Conservation (phyloP, 1,140 invertebrate species). For the Sarcophaga peregrina region DNA sequence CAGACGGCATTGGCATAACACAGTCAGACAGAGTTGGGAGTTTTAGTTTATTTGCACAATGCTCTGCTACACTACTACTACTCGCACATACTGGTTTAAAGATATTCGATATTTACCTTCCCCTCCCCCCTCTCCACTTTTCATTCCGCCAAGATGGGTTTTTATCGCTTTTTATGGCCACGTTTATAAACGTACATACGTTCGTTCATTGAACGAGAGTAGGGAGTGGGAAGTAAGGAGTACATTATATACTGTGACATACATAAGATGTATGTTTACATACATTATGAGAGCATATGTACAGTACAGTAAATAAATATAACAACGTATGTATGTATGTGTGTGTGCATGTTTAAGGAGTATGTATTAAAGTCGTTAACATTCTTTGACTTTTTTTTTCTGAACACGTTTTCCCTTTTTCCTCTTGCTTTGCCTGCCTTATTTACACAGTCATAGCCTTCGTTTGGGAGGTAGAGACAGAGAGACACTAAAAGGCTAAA, state of each 20-base stretch:
- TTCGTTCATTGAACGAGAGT: too few species aligned
- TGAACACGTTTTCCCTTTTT: background rate
- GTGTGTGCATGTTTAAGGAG: background rate
- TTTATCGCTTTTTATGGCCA: too few species aligned
- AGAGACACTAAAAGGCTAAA: background rate
- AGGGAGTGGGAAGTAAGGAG: too few species aligned
- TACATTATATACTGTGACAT: conserved; percentile 1
- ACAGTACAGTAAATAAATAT: background rate
- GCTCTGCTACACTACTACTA: too few species aligned
- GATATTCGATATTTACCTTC: too few species aligned
- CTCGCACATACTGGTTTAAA: too few species aligned
- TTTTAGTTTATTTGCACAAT: too few species aligned
- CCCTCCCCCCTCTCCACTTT: too few species aligned
- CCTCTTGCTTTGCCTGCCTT: background rate
- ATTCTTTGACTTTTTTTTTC: conserved; percentile 33
- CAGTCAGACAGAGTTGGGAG: too few species aligned
- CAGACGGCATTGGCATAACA: too few species aligned
- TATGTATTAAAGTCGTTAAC: conserved; percentile 7
- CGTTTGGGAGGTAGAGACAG: background rate
- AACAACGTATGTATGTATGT: background rate
- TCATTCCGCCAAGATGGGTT: too few species aligned
- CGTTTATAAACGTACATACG: too few species aligned
- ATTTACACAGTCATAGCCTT: conserved; percentile 11
- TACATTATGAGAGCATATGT: background rate
- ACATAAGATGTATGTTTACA: background rate